Evolutionary conservation across 2,113 vertebrate genomes (phyloP).

Genomic region (Pungitius pungitius): DNA sequence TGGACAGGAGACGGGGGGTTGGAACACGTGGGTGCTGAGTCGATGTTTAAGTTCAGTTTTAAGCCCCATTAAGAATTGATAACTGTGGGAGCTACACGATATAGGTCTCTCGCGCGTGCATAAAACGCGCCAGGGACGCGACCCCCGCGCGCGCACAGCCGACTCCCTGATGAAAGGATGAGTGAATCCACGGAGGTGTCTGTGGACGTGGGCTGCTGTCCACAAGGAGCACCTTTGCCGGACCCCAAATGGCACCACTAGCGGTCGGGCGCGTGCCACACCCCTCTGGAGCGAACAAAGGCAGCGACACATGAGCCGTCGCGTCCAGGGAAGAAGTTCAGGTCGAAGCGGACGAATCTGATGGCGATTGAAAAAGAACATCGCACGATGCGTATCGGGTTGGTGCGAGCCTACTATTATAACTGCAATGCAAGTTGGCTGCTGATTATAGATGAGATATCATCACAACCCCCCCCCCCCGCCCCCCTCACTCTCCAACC

Average conservation of each 20-base stretch:
- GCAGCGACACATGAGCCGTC: conserved; percentile 7
- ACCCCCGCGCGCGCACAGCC: not conserved
- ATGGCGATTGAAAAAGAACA: not conserved
- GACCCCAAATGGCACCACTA: conserved; percentile 51
- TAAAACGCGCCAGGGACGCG: not conserved
- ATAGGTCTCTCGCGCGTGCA: conserved; percentile 14
- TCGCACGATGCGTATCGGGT: conserved; percentile 6
- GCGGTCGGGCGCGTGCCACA: conserved; percentile 68
- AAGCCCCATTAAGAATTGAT: conserved; percentile 63
- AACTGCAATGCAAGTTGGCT: conserved; percentile 29
- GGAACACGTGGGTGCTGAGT: not conserved
- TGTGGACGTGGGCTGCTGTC: conserved; percentile 1
- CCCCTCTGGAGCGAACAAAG: conserved; percentile 70
- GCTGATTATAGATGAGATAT: conserved; percentile 26
- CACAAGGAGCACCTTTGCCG: conserved; percentile 8
- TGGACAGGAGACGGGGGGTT: not conserved
- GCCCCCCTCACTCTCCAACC: conserved; percentile 6
- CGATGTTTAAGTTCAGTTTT: conserved; percentile 16
- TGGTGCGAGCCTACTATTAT: conserved; percentile 4
- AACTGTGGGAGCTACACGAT: conserved; percentile 45
- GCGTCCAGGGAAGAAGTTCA: too few relatives aligned
- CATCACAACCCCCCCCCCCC: conserved; percentile 19
- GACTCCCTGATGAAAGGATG: conserved; percentile 40
- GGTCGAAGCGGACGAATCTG: not conserved
- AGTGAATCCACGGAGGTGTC: conserved; percentile 32